Conservation (phyloP, 2,113 vertebrate genomes). For the Rhinolophus sinicus region DNA sequence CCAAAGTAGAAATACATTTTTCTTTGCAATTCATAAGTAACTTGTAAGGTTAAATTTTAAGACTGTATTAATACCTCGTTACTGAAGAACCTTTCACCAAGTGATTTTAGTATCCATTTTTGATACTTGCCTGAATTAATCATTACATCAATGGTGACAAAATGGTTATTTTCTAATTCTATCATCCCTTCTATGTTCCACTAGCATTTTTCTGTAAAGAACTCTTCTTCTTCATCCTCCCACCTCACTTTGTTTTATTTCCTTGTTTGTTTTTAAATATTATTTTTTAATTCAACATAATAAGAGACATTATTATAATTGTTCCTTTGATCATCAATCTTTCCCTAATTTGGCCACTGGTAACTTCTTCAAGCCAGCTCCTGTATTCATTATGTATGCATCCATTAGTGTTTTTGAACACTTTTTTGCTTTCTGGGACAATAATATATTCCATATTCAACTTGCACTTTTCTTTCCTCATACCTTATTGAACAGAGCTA, state of each 20-base stretch:
- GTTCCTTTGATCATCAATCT: neutral
- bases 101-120: neutral
- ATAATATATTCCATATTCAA: slow-evolving; percentile 5
- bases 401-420: neutral
- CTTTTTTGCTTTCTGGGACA: neutral
- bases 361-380: neutral
- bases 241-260: neutral
- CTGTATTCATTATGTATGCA: neutral
- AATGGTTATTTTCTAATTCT: neutral
- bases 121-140: neutral
- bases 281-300: neutral
- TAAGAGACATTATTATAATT: neutral
- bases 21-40: neutral
- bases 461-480: neutral
- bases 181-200: neutral
- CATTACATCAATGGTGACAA: neutral
- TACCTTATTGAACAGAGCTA: neutral
- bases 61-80: neutral
- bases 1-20: neutral
- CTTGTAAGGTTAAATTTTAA: neutral
- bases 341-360: neutral
- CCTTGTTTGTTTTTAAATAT: neutral
- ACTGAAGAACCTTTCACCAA: neutral
- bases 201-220: neutral
- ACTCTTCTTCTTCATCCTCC: neutral